These are phyloP conservation scores for Caradrina kadenii DNA, from an alignment of 2,888 invertebrate species.

Conservation along the genomic window DNA sequence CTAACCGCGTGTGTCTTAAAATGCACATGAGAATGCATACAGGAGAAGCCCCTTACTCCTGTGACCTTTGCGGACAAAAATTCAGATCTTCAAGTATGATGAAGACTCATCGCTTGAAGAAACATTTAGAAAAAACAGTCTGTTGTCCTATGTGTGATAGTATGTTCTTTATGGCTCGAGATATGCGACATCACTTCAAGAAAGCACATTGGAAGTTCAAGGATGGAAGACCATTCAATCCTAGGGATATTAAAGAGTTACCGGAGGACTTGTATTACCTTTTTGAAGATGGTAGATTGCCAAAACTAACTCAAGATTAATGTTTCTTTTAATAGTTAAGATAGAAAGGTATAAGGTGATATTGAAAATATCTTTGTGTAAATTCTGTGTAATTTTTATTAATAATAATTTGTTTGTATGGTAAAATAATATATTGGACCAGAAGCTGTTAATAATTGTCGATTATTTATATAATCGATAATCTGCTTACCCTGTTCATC, in stretches of 20 bases:
- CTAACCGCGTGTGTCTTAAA: slow-evolving; percentile 72
- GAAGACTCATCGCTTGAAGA: slow-evolving; percentile 73
- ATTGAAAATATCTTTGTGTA: too few relatives aligned
- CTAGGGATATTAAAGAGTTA: slow-evolving; percentile 65
- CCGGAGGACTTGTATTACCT: slow-evolving; percentile 65
- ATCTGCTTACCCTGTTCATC: too few relatives aligned
- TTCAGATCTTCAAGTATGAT: slow-evolving; percentile 75
- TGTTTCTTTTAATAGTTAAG: neutral
- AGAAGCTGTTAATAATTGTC: too few relatives aligned
- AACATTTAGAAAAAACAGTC: slow-evolving; percentile 72
- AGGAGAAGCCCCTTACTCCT: slow-evolving; percentile 72
- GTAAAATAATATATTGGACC: too few relatives aligned
- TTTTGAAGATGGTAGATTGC: slow-evolving; percentile 69
- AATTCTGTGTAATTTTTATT: too few relatives aligned
- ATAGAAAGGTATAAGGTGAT: too few relatives aligned
- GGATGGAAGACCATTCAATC: slow-evolving; percentile 69
- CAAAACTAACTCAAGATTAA: slow-evolving; percentile 40
- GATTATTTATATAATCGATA: too few relatives aligned
- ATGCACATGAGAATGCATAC: slow-evolving; percentile 75
- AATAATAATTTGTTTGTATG: too few relatives aligned
- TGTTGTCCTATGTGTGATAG: slow-evolving; percentile 72
- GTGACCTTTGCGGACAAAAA: slow-evolving; percentile 72
- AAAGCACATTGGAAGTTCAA: slow-evolving; percentile 73
- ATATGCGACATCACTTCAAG: slow-evolving; percentile 76
- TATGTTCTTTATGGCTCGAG: slow-evolving; percentile 72